These are phyloP conservation scores for Cinclus mexicanus DNA, from an alignment of 2,113 vertebrate genomes.

Conservation along the genomic window DNA sequence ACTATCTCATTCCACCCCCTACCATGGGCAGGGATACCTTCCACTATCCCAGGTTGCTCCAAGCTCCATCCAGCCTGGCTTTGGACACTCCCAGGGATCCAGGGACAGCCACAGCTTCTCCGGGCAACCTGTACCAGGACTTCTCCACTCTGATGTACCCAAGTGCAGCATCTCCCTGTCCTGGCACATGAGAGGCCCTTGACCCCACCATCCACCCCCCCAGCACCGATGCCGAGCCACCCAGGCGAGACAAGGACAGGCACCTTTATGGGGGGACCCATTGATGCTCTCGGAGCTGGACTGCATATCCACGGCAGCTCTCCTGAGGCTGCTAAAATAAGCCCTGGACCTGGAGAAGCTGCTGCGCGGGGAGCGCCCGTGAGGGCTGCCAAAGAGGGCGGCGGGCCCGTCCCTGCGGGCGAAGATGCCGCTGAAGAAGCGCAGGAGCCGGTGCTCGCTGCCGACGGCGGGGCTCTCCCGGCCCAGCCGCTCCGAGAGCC, in stretches of 20 bases:
- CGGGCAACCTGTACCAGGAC: fast-evolving
- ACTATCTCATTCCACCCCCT: fast-evolving
- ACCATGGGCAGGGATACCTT: background rate
- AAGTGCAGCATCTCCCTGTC: background rate
- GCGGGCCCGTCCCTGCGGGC: constrained; percentile 76
- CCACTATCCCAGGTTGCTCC: fast-evolving
- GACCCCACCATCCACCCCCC: background rate
- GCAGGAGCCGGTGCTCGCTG: constrained; percentile 81
- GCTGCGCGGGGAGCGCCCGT: constrained; percentile 57
- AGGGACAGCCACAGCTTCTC: background rate
- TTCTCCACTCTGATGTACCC: too few species aligned
- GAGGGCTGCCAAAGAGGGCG: constrained; percentile 73
- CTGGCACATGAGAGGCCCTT: fast-evolving
- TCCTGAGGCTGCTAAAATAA: constrained; percentile 75
- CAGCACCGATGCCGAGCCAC: fast-evolving
- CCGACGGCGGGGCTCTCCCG: constrained; percentile 46
- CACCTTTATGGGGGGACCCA: constrained; percentile 82
- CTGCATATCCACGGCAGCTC: constrained; percentile 65
- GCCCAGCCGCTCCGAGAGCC: constrained; percentile 78
- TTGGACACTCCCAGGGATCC: background rate
- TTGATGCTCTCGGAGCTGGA: constrained; percentile 88
- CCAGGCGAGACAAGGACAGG: background rate
- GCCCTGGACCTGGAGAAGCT: constrained; percentile 67
- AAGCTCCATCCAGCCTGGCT: fast-evolving
- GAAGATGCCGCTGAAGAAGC: constrained; percentile 93